Conservation (phyloP, 1,140 invertebrate genomes). For the Acyrthosiphon pisum region DNA sequence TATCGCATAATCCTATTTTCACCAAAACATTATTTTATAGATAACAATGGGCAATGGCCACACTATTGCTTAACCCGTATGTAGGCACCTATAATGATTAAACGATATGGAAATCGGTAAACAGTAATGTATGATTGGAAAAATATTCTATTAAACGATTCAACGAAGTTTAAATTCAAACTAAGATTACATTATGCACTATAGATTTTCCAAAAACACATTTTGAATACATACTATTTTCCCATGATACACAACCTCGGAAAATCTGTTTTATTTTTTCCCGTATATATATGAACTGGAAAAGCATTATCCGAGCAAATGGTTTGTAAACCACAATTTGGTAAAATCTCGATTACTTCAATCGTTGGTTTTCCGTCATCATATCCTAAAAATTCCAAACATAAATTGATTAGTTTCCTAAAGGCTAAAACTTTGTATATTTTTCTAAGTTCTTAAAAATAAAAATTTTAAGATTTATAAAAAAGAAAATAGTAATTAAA, state of each 20-base stretch:
- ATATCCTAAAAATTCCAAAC: neutral
- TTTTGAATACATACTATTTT: conserved; percentile 64
- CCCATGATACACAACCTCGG: conserved; percentile 66
- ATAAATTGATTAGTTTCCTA: neutral
- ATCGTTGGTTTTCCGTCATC: conserved; percentile 54
- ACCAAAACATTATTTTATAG: no score
- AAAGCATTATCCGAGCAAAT: conserved; percentile 63
- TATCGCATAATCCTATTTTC: no score
- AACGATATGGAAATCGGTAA: no score
- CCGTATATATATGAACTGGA: conserved; percentile 66
- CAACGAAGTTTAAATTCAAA: no score
- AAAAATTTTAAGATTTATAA: no score
- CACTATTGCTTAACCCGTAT: no score
- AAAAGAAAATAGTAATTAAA: neutral
- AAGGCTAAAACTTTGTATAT: neutral
- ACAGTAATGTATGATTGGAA: no score
- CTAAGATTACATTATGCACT: no score
- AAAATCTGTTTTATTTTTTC: conserved; percentile 64
- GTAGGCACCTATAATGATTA: no score
- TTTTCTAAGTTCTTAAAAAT: neutral
- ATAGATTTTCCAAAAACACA: neutral
- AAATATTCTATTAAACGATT: no score
- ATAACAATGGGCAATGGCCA: no score
- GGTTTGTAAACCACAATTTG: conserved; percentile 65
- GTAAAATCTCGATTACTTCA: conserved; percentile 61